Evolutionary conservation across 2,888 invertebrate genomes (phyloP), one percentile per base, ranked within the genome.

Genomic region (Nymphalis polychloros): DNA sequence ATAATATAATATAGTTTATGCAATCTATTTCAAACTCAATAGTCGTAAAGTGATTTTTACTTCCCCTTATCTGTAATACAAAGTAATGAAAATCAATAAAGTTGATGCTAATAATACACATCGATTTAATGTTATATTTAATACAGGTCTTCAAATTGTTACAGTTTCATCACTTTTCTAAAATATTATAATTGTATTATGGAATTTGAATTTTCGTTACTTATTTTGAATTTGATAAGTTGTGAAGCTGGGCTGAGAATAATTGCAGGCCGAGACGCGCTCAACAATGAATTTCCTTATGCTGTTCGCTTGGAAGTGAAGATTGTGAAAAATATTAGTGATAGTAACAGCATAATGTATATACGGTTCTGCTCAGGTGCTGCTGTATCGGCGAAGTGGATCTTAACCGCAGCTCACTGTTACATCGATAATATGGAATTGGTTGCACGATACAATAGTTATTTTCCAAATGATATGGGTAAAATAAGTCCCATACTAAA

Each of bases 391-490:
- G 27, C 47, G 5, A 20, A 20, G 4, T 64, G 64, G 64, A 27
- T 55, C 6, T 16, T 64, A 35, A 47, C 64, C 10, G 64, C 64
- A 27, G 57, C 57, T 3, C 64, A 64, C 47, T 64, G 64, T 23
- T 53, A 23, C 27, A n/a, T 19, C 17, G 63, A 46, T n/a, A 13
- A 57, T 3, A 23, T 17, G 8, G 41, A 23, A 27, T 27, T 19
- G 8, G 19, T 47, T 19, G 31, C 55, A 17, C 57, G 64, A 27
- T 64, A 64, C 19, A 64, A 63, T 23, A 63, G 46, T 35, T 46
- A 63, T 53, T 63, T 20, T 52, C 63, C 63, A 52, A 50, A 23
- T 19, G 46, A 52, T n/a, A 20, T 41, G 16, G 63, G 63, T 19
- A 31, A 63, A 41, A 2, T 52, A 16, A 63, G 41, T 20, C 35